Evolutionary conservation across 1,140 invertebrate species (phyloP).

Genomic region (Ceratoteleas bidentatus): DNA sequence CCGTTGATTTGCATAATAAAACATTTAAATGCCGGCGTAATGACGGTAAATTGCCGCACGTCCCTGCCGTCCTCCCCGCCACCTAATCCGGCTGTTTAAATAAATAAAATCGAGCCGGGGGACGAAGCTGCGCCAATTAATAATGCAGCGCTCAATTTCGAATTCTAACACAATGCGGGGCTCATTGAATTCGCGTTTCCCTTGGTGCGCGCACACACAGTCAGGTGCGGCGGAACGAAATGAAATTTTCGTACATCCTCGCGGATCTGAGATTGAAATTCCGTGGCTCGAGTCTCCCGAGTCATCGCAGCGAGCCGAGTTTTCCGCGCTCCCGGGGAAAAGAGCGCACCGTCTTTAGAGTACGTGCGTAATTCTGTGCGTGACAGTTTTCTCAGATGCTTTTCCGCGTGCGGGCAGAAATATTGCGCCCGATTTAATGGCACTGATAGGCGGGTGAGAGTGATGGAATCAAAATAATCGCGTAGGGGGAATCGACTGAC

Average conservation of each 20-base stretch:
- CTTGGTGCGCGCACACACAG: constrained; percentile 40
- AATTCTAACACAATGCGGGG: constrained; percentile 39
- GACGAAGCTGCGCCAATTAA: constrained; percentile 30
- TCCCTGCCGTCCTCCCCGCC: neutral
- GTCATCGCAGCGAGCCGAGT: constrained; percentile 57
- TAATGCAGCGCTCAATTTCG: constrained; percentile 45
- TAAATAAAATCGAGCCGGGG: constrained; percentile 23
- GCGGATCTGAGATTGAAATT: constrained; percentile 63
- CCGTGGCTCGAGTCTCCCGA: constrained; percentile 52
- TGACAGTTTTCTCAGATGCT: constrained; percentile 45
- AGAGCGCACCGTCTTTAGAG: constrained; percentile 47
- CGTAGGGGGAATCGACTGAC: neutral
- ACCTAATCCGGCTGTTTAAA: constrained; percentile 25
- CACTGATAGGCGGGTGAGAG: constrained; percentile 6
- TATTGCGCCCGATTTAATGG: constrained; percentile 10
- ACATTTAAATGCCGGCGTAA: constrained; percentile 10
- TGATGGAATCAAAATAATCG: constrained; percentile 8
- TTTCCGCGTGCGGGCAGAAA: neutral
- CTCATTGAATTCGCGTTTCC: constrained; percentile 49
- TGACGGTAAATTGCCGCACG: constrained; percentile 20
- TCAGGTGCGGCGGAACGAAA: constrained; percentile 47
- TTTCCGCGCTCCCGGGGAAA: constrained; percentile 45
- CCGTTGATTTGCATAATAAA: constrained; percentile 35
- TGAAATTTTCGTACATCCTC: constrained; percentile 62
- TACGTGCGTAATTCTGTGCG: constrained; percentile 59